Evolutionary conservation across 2,888 invertebrate species (phyloP), one percentile per base, ranked within the genome.

Genomic region (Creontiades dilutus): DNA sequence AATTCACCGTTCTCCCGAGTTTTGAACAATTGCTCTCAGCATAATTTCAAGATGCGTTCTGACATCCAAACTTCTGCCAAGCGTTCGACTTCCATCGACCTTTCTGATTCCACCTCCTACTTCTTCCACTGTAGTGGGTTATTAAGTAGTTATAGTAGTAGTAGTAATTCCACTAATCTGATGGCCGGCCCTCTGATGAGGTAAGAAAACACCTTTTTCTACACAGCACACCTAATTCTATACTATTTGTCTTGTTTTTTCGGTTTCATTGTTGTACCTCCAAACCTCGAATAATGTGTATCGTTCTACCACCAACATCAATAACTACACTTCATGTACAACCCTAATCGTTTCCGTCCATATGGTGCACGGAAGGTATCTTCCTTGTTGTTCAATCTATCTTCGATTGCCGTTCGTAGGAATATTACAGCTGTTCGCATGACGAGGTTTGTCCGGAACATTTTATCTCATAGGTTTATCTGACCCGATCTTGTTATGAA

Each of bases 111-210:
- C 55, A 55, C 76, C 37, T 78, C 48, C 47, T 86, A 37, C 88
- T 61, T 55, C n/a, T 76, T 46, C 88, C 27, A 80, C 48, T 37
- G 86, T 88, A 80, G 80, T 55, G 78, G 52, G 19, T 78, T 78
- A 78, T 78, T 76, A 78, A 87, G 87, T 87, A 76, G 88, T 88
- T 78, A 55, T 88, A 80, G 78, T 80, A 88, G 88, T 88, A 88
- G 88, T 88, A 88, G 88, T 88, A 55, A 52, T 88, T 88, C 80
- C 80, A 88, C 88, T 88, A 88, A 88, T 78, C 27, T 14, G 52
- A 27, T 80, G 78, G 55, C 57, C 88, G 88, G 88, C 88, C 88
- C 88, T 88, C 88, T 52, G 1, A 78, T 88, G 88, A 88, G 88
- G 88, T 88, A 78, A 88, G 88, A 82, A 19, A 80, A 76, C 3